A percentile compares a stretch with the other conserved stretches of the same genome.
phyloP scores from a whole-genome alignment of 53 echinoderm and acorn worm genomes.

The Holothuria leucospilota region DNA sequence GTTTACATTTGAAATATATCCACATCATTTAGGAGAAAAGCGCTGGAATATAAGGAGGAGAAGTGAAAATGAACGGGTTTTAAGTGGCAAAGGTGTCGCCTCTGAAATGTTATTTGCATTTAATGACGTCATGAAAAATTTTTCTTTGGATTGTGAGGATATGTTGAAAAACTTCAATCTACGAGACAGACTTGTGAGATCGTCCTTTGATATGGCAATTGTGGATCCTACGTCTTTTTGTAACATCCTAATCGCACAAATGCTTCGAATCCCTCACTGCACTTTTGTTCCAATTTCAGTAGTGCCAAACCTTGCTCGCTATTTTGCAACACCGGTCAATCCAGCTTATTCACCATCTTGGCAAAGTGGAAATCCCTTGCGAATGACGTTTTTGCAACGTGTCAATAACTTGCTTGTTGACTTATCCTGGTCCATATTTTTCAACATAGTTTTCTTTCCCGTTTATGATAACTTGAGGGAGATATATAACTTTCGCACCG shows the following conservation, averaged over 20 bases:
- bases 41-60: not conserved
- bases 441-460: not conserved
- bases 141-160: constrained; percentile 47
- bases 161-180: not conserved
- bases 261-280: constrained; percentile 11
- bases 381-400: constrained; percentile 20
- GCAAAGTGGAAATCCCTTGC: constrained; percentile 12
- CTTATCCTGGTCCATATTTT: constrained; percentile 10
- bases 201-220: constrained; percentile 7
- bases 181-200: not conserved
- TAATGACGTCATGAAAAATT: constrained; percentile 19
- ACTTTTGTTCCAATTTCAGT: constrained; percentile 16
- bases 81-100: not conserved
- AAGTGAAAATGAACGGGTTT: not conserved
- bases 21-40: constrained; percentile 20
- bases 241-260: constrained; percentile 5
- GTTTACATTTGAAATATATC: constrained; percentile 4
- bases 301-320: constrained; percentile 16
- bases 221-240: constrained; percentile 23
- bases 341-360: constrained; percentile 22
- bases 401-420: not conserved
- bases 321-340: not conserved
- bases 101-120: not conserved
- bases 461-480: constrained; percentile 9
- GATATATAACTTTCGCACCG: not conserved